Evolutionary conservation across 2,888 invertebrate species (phyloP).

Genomic region (Ormyrus rosae): DNA sequence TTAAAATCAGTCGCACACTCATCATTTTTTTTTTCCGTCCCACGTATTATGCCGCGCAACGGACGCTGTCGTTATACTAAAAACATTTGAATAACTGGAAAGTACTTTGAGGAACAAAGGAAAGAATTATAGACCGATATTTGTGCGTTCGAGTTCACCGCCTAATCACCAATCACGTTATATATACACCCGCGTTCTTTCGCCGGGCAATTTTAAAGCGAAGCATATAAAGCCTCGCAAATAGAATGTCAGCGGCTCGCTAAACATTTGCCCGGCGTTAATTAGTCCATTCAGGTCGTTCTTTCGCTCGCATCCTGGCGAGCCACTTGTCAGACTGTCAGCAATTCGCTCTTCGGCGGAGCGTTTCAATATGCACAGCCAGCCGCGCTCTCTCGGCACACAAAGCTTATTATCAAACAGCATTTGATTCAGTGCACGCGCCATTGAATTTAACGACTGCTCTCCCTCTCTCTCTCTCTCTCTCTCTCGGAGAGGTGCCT

Average conservation of each 20-base stretch:
- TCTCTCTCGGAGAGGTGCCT: slow-evolving; percentile 52
- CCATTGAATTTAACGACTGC: slow-evolving; percentile 67
- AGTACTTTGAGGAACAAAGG: too few relatives aligned
- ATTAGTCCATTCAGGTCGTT: too few relatives aligned
- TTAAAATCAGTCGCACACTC: slow-evolving; percentile 8
- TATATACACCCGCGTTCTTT: too few relatives aligned
- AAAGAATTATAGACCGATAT: too few relatives aligned
- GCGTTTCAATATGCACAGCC: slow-evolving; percentile 29
- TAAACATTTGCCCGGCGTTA: too few relatives aligned
- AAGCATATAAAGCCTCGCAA: too few relatives aligned
- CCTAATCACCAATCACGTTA: too few relatives aligned
- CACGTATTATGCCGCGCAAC: background rate
- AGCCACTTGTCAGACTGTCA: background rate
- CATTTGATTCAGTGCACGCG: slow-evolving; percentile 50
- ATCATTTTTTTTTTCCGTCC: background rate
- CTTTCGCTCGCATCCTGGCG: background rate
- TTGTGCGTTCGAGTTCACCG: too few relatives aligned
- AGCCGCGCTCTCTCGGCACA: background rate
- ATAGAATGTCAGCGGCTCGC: too few relatives aligned
- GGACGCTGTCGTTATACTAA: background rate
- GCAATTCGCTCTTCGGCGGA: background rate
- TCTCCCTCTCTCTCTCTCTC: background rate
- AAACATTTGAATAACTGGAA: background rate
- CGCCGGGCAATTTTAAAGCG: too few relatives aligned
- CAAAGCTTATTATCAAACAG: slow-evolving; percentile 47